phyloP scores from a whole-genome alignment of 2,888 invertebrate species.

The Liposcelis brunnea region DNA sequence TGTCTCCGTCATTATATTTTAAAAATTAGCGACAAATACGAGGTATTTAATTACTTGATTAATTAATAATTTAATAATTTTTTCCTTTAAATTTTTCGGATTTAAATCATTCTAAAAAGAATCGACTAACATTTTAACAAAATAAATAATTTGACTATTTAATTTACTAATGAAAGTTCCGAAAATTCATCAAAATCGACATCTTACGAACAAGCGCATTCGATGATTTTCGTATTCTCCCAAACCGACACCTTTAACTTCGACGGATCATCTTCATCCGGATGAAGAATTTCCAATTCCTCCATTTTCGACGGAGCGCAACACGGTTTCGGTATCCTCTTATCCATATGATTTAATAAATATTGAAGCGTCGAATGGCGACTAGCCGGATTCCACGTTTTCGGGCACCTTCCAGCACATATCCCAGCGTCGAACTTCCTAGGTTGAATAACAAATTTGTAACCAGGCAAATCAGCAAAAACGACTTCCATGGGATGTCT shows the following conservation, averaged over 20 bases:
- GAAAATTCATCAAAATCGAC: too few species aligned
- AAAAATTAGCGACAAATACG: too few species aligned
- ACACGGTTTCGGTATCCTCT: constrained; percentile 40
- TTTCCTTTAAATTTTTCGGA: too few species aligned
- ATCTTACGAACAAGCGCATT: constrained; percentile 49
- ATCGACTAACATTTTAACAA: too few species aligned
- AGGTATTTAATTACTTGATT: too few species aligned
- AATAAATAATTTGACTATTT: too few species aligned
- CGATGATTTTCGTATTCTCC: constrained; percentile 51
- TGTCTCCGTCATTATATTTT: too few species aligned
- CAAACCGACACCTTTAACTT: constrained; percentile 47
- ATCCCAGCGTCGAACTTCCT: constrained; percentile 51
- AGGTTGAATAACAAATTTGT: constrained; percentile 49
- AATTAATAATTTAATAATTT: too few species aligned
- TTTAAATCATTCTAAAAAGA: too few species aligned
- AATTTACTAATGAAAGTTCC: too few species aligned
- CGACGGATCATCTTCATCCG: constrained; percentile 40
- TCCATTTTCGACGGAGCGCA: constrained; percentile 50
- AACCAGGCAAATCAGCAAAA: constrained; percentile 42
- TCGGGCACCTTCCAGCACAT: constrained; percentile 50
- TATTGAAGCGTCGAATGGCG: constrained; percentile 54
- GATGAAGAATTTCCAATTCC: constrained; percentile 44
- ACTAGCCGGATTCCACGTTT: constrained; percentile 47
- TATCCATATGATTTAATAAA: constrained; percentile 43
- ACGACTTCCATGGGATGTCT: constrained; percentile 43